These are phyloP conservation scores for Cyclopterus lumpus DNA, from an alignment of 2,797 vertebrate species.

Conservation along the genomic window DNA sequence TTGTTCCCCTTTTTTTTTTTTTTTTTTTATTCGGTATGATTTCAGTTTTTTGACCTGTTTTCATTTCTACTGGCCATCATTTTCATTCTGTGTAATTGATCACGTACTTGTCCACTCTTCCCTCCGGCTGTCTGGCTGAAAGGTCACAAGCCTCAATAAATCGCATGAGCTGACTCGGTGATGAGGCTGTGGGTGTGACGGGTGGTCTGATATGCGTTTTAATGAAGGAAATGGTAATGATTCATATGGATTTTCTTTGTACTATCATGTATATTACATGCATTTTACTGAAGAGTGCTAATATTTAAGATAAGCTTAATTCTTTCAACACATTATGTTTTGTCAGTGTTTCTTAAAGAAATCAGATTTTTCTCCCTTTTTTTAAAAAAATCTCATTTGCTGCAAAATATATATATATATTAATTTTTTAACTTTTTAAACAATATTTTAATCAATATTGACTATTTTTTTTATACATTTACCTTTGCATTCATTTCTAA, in stretches of 20 bases:
- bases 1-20: neutral
- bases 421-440: no score
- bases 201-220: neutral
- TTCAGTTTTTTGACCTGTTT: neutral
- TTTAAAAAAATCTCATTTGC: neutral
- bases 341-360: neutral
- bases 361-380: no score
- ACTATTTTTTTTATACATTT: neutral
- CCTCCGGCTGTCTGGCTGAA: conserved; percentile 11
- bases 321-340: neutral
- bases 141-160: conserved; percentile 19
- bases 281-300: neutral
- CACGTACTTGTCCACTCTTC: neutral
- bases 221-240: neutral
- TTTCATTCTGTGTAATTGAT: conserved; percentile 6
- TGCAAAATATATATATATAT: neutral
- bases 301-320: neutral
- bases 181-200: conserved; percentile 9
- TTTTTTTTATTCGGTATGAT: neutral
- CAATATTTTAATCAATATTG: no score
- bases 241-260: neutral
- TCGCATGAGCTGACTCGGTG: conserved; percentile 9
- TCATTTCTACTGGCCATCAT: neutral
- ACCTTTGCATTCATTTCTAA: neutral
- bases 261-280: neutral